Evolutionary conservation across 1,140 invertebrate species (phyloP), one percentile per base, ranked within the genome.

Genomic region (Lucilia sericata): DNA sequence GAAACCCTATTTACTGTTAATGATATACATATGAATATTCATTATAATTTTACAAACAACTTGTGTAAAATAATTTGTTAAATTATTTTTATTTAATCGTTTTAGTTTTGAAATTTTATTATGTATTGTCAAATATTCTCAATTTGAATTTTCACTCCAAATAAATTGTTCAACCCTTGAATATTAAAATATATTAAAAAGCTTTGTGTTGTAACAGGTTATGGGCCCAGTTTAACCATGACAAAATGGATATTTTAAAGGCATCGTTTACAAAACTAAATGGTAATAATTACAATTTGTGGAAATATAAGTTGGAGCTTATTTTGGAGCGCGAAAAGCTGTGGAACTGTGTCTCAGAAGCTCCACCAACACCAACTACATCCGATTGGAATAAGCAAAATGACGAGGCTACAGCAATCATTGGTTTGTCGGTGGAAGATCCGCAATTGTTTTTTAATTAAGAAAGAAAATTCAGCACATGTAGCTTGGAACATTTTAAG

Each of bases 241-340:
- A 42, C 80, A 25, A 14, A 12, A 82, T 47, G 47, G 80, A 82
- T 47, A n/a, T 82, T 25, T 36, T 82, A 34, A 82, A 49, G 42
- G 5, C 80, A 49, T 82, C 80, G 9, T 82, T 82, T 49, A 49
- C 36, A 13, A 82, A 82, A 19, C 21, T 82, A 49, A 82, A 82
- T 82, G 42, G 42, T 10, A 42, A 42, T 42, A 42, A 42, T 42
- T 42, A 42, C 10, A 42, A 10, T 10, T 42, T 84, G 10, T 85
- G 85, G 84, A 85, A 82, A 25, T 86, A 84, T 70, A 84, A 85
- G 76, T 34, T 86, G n/a, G 82, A 84, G 82, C 70, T 86, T n/a
- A 76, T 85, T 10, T 74, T 86, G 25, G 51, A 55, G 10, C 84
- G 76, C 42, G 83, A 86, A 82, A 60, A 65, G 12, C n/a, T 82